A percentile compares a stretch with the other conserved stretches of the same genome.
Evolutionary conservation across 23 tunicate species (phyloP).

Genomic region (Corella eumyota): DNA sequence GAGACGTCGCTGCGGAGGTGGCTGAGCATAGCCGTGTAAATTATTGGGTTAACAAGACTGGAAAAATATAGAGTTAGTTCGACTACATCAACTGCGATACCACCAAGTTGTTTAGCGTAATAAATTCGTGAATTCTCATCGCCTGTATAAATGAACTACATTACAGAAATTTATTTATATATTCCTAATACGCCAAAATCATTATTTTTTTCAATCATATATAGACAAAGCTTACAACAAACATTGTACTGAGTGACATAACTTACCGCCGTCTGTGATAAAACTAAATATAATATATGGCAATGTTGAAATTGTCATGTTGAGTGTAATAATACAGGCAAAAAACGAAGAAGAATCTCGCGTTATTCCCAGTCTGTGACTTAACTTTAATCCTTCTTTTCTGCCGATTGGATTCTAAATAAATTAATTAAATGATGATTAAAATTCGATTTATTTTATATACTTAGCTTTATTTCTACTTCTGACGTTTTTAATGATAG

Average conservation of each 20-base stretch:
- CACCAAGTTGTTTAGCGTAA: constrained; percentile 17
- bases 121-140: constrained; percentile 8
- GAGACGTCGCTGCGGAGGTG: constrained; percentile 68
- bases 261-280: constrained; percentile 62
- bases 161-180: too few relatives aligned
- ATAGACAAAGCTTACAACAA: background rate
- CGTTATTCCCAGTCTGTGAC: constrained; percentile 44
- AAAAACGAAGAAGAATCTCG: constrained; percentile 54
- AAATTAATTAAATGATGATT: too few relatives aligned
- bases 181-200: too few relatives aligned
- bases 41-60: constrained; percentile 66
- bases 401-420: too few relatives aligned
- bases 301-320: constrained; percentile 58
- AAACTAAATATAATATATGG: constrained; percentile 66
- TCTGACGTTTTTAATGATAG: too few relatives aligned
- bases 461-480: too few relatives aligned
- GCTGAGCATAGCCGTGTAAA: constrained; percentile 67
- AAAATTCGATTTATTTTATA: too few relatives aligned
- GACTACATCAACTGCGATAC: constrained; percentile 13
- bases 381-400: constrained; percentile 7
- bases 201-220: background rate
- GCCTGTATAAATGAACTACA: too few relatives aligned
- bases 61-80: constrained; percentile 55
- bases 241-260: background rate
- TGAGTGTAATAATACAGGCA: constrained; percentile 50